Evolutionary conservation across 2,797 vertebrate genomes (phyloP).

Genomic region (Octomys mimax): DNA sequence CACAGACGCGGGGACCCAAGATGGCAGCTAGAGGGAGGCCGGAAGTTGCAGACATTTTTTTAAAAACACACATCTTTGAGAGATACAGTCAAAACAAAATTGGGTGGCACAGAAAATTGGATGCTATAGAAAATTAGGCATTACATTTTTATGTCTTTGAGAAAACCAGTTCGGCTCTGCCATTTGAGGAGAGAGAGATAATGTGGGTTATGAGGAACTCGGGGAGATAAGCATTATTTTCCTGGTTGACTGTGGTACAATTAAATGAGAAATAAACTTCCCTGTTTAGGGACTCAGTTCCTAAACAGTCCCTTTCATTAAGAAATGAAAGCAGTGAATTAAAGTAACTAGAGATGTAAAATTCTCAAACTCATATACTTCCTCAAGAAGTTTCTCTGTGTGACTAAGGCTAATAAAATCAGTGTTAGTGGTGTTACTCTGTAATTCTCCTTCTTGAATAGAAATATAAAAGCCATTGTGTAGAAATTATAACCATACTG

Average conservation of each 20-base stretch:
- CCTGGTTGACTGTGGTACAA: conserved; percentile 55
- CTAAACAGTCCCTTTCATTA: neutral
- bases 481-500: neutral
- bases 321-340: conserved; percentile 32
- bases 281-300: neutral
- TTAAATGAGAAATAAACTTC: conserved; percentile 61
- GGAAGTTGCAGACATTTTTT: conserved; percentile 62
- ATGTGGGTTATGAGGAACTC: neutral
- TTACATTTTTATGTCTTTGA: conserved; percentile 5
- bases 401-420: neutral
- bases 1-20: too few relatives aligned
- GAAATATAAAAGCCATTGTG: neutral
- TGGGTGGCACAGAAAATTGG: neutral
- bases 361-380: neutral
- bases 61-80: conserved; percentile 17
- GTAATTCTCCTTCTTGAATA: neutral
- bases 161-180: conserved; percentile 64
- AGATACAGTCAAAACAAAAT: conserved; percentile 60
- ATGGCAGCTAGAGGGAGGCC: too few relatives aligned
- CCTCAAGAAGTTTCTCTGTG: neutral
- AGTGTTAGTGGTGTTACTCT: neutral
- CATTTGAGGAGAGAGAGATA: conserved; percentile 2
- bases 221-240: neutral
- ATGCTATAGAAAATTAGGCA: conserved; percentile 58
- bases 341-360: neutral